phyloP scores from a whole-genome alignment of 2,797 vertebrate genomes.

The Mallotus villosus region DNA sequence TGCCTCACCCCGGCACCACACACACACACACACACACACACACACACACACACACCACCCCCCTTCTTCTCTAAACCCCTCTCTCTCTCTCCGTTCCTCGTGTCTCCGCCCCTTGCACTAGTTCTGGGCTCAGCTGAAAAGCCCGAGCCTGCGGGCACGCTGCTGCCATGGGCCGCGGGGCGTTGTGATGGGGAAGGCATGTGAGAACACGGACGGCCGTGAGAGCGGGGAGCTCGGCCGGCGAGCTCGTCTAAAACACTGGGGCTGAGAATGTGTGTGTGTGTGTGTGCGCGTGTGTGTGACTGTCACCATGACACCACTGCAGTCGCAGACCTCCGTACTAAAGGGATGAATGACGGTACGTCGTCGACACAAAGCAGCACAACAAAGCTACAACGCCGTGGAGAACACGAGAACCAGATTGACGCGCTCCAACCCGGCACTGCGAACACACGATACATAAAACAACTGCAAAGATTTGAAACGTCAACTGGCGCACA shows the following conservation, averaged over 20 bases:
- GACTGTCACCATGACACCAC: no score
- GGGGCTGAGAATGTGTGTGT: no score
- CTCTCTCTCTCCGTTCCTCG: constrained; percentile 21
- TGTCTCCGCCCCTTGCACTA: constrained; percentile 56
- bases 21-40: constrained; percentile 35
- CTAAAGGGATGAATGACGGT: no score
- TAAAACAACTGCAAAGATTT: no score
- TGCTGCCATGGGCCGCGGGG: constrained; percentile 71
- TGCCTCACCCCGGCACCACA: constrained; percentile 37
- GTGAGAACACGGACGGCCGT: constrained; percentile 59
- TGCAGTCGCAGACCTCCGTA: no score
- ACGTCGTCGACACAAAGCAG: neutral
- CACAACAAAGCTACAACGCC: neutral
- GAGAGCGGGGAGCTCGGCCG: constrained; percentile 34
- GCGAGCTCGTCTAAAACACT: neutral
- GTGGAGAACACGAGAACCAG: no score
- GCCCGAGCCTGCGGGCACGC: constrained; percentile 65
- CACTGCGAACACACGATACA: no score
- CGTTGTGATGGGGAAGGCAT: constrained; percentile 63
- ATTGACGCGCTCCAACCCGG: no score
- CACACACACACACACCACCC: no score
- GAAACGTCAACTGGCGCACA: neutral
- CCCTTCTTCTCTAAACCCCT: constrained; percentile 14
- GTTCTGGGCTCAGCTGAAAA: constrained; percentile 72
- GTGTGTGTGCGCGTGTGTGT: no score